Evolutionary conservation across 2,113 vertebrate species (phyloP).

Genomic region (Solea senegalensis): DNA sequence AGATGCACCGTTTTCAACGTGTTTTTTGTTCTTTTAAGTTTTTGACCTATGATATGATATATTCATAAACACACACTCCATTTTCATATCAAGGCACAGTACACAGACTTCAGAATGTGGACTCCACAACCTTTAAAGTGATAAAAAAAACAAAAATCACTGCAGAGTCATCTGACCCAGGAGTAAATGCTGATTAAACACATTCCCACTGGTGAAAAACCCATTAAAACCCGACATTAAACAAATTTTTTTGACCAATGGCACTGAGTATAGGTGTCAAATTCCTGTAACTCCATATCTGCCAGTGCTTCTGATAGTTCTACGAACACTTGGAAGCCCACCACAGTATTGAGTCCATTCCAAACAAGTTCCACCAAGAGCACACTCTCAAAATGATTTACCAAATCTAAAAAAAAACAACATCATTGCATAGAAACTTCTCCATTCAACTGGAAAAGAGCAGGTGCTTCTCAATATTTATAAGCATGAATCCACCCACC

Average conservation of each 20-base stretch:
- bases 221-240: no score
- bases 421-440: neutral
- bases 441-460: conserved; percentile 71
- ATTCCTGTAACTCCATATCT: neutral
- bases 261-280: no score
- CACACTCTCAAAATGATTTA: neutral
- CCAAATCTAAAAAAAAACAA: conserved; percentile 6
- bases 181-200: no score
- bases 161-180: no score
- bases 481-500: no score
- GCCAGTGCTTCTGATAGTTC: neutral
- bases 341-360: neutral
- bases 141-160: no score
- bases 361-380: conserved; percentile 11
- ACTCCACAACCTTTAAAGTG: neutral
- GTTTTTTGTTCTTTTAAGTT: neutral
- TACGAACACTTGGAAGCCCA: neutral
- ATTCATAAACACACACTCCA: neutral
- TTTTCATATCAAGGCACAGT: neutral
- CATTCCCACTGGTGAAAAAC: no score
- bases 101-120: neutral
- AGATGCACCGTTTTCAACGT: neutral
- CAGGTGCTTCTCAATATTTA: conserved; percentile 82
- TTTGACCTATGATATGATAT: neutral
- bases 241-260: no score